These are phyloP conservation scores for Zaprionus camerounensis DNA, from an alignment of 1,140 invertebrate species.

Conservation along the genomic window DNA sequence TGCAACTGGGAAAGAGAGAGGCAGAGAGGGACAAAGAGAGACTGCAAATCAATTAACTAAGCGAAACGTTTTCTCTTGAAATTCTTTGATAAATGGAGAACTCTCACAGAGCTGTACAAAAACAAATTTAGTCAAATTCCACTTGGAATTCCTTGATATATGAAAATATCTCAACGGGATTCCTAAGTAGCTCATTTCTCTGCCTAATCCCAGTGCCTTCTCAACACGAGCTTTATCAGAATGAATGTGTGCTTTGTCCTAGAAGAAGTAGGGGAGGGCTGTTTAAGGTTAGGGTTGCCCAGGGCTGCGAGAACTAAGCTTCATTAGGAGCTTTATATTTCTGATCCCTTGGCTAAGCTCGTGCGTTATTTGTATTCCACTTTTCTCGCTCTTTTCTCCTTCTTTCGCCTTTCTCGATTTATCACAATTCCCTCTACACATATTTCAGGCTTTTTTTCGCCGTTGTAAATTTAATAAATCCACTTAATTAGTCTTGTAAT, in stretches of 20 bases:
- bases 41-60: conserved; percentile 2
- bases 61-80: neutral
- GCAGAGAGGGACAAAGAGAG: neutral
- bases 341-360: neutral
- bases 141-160: neutral
- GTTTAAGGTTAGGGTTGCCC: neutral
- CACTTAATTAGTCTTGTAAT: conserved; percentile 55
- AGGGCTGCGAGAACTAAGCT: neutral
- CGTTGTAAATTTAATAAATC: conserved; percentile 42
- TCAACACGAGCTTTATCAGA: neutral
- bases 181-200: neutral
- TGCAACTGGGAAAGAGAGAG: neutral
- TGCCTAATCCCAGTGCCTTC: neutral
- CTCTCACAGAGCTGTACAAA: neutral
- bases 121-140: too few species aligned
- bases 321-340: neutral
- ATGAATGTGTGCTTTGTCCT: conserved; percentile 12
- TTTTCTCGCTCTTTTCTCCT: conserved; percentile 11
- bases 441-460: conserved; percentile 2
- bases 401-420: conserved; percentile 7
- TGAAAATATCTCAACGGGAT: neutral
- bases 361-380: neutral
- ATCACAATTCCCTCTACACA: conserved; percentile 18
- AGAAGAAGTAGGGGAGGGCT: neutral
- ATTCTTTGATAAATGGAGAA: conserved; percentile 1